A percentile compares a stretch with the other conserved stretches of the same genome.
These are phyloP conservation scores for Pseudotriccus pelzelni DNA, from an alignment of 2,797 vertebrate genomes.

Conservation along the genomic window DNA sequence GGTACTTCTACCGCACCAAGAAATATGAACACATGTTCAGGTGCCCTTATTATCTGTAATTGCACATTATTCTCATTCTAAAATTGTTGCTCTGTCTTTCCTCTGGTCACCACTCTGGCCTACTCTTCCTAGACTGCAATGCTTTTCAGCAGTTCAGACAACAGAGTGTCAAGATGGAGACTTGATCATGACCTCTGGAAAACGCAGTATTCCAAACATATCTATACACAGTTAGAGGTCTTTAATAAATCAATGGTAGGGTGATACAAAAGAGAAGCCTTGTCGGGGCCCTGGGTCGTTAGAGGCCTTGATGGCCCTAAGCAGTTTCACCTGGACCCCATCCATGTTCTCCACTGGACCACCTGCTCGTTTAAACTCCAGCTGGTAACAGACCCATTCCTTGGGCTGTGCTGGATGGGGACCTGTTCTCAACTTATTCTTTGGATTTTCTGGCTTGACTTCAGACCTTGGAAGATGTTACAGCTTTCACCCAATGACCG, in stretches of 20 bases:
- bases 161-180: neutral
- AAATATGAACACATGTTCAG: neutral
- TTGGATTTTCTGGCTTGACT: neutral
- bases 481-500: neutral
- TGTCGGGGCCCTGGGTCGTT: neutral
- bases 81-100: neutral
- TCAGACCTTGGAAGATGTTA: neutral
- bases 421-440: rapidly evolving
- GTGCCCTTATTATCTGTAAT: neutral
- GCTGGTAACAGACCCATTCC: rapidly evolving
- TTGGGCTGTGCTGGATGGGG: neutral
- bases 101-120: neutral
- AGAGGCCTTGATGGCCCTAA: neutral
- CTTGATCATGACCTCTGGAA: neutral
- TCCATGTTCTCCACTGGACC: neutral
- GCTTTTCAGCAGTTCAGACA: neutral
- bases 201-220: neutral
- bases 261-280: neutral
- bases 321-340: neutral
- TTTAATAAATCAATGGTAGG: neutral
- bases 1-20: neutral
- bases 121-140: neutral
- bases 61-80: neutral
- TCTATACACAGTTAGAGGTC: neutral
- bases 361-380: neutral